Percentiles rank a stretch among this genome's conserved stretches.
Evolutionary conservation across 2,797 vertebrate genomes (phyloP).

Genomic region (Onychomys arenicola): DNA sequence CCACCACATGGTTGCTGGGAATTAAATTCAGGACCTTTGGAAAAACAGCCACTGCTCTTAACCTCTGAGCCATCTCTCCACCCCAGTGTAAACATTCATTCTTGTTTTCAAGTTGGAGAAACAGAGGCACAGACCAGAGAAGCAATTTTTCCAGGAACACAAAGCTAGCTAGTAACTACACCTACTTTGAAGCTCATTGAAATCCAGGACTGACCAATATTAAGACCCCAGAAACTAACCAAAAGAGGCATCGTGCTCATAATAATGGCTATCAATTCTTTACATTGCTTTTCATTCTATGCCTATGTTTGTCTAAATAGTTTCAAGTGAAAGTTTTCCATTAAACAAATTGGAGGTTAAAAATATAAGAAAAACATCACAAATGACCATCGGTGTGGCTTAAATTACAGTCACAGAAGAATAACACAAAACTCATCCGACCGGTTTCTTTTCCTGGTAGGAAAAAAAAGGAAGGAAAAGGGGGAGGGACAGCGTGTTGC

Average conservation of each 20-base stretch:
- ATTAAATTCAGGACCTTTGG: background rate
- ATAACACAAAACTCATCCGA: slow-evolving; percentile 66
- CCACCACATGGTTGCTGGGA: background rate
- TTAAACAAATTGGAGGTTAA: slow-evolving; percentile 21
- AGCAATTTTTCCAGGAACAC: background rate
- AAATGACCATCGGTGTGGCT: slow-evolving; percentile 27
- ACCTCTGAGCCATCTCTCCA: background rate
- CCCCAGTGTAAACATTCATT: background rate
- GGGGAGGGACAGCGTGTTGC: background rate
- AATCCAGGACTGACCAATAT: background rate
- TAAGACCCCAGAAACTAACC: background rate
- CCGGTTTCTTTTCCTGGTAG: slow-evolving; percentile 59
- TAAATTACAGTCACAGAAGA: slow-evolving; percentile 38
- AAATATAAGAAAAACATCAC: slow-evolving; percentile 60
- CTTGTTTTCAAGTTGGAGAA: slow-evolving; percentile 28
- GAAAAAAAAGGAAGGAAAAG: background rate
- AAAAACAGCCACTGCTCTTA: background rate
- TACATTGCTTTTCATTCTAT: background rate
- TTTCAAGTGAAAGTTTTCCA: slow-evolving; percentile 26
- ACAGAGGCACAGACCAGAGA: background rate
- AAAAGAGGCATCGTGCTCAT: background rate
- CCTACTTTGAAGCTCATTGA: background rate
- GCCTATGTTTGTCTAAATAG: background rate
- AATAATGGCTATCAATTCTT: background rate
- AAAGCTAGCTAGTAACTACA: background rate